Evolutionary conservation across 2,888 invertebrate genomes (phyloP).

Genomic region (Euproctis similis): DNA sequence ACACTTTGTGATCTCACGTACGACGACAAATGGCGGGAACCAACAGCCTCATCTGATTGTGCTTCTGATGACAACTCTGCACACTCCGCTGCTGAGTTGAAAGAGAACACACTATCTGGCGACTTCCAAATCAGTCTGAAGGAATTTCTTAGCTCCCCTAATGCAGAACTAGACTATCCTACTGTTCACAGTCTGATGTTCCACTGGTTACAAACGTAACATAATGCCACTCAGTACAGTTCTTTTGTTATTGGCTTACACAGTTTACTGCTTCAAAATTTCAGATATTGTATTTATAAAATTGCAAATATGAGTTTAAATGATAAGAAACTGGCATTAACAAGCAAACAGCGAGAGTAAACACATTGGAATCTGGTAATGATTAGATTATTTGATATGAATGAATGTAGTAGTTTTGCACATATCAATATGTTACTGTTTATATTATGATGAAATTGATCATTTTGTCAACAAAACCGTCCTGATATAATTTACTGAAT

Average conservation of each 20-base stretch:
- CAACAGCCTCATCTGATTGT: conserved; percentile 48
- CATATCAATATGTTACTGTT: conserved; percentile 52
- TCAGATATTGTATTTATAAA: no score
- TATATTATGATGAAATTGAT: conserved; percentile 27
- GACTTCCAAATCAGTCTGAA: conserved; percentile 46
- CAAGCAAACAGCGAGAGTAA: no score
- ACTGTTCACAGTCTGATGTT: conserved; percentile 72
- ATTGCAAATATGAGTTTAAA: no score
- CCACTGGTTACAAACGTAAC: conserved; percentile 73
- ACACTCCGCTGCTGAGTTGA: conserved; percentile 49
- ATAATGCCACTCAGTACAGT: conserved; percentile 20
- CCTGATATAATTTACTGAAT: conserved; percentile 48
- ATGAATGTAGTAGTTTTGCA: conserved; percentile 36
- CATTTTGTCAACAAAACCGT: conserved; percentile 53
- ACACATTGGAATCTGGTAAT: no score
- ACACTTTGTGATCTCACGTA: conserved; percentile 59
- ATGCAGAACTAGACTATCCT: conserved; percentile 65
- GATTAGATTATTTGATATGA: no score
- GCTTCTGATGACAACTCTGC: conserved; percentile 66
- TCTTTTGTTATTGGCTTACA: conserved; percentile 24
- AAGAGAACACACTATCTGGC: conserved; percentile 31
- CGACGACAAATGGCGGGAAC: conserved; percentile 58
- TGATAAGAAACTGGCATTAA: no score
- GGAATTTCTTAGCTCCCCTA: conserved; percentile 60
- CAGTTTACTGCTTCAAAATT: no score